phyloP scores from a whole-genome alignment of 2,888 invertebrate genomes.

The Drosophila rellima region DNA sequence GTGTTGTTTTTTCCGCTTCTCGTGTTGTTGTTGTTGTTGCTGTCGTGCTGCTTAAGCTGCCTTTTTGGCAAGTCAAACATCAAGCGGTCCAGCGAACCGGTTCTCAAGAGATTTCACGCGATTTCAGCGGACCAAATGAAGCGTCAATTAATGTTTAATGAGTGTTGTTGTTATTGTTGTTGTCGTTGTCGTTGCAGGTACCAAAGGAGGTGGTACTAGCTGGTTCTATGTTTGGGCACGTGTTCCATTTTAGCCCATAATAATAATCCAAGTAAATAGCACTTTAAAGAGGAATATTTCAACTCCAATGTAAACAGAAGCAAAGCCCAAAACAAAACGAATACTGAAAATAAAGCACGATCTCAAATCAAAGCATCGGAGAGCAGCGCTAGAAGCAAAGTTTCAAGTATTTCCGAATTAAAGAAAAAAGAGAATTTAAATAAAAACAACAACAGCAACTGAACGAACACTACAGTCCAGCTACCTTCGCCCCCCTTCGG shows the following conservation, averaged over 20 bases:
- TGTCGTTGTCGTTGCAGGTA: not conserved
- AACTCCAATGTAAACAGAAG: slow-evolving; percentile 51
- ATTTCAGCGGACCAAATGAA: slow-evolving; percentile 58
- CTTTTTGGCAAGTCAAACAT: slow-evolving; percentile 62
- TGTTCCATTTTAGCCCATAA: slow-evolving; percentile 17
- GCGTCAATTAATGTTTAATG: slow-evolving; percentile 78
- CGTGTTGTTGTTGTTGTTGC: slow-evolving; percentile 16
- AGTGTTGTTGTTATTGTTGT: slow-evolving; percentile 23
- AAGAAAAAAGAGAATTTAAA: not conserved
- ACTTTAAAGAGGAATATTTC: not conserved
- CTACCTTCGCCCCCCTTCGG: not conserved
- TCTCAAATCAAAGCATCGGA: slow-evolving; percentile 22
- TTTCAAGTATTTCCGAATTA: slow-evolving; percentile 57
- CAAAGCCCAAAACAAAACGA: slow-evolving; percentile 51
- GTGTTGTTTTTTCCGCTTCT: slow-evolving; percentile 39
- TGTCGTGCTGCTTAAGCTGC: slow-evolving; percentile 20
- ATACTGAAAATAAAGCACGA: slow-evolving; percentile 35
- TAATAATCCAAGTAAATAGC: slow-evolving; percentile 17
- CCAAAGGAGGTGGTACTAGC: slow-evolving; percentile 8
- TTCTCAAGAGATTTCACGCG: slow-evolving; percentile 81
- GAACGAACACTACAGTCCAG: slow-evolving; percentile 2
- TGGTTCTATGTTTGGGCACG: slow-evolving; percentile 25
- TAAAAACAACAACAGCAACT: not conserved
- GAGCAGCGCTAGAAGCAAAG: slow-evolving; percentile 5
- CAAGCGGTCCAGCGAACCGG: slow-evolving; percentile 57